Base-by-base conservation (phyloP, 2,888 invertebrate species). In the Buathra laborator region DNA sequence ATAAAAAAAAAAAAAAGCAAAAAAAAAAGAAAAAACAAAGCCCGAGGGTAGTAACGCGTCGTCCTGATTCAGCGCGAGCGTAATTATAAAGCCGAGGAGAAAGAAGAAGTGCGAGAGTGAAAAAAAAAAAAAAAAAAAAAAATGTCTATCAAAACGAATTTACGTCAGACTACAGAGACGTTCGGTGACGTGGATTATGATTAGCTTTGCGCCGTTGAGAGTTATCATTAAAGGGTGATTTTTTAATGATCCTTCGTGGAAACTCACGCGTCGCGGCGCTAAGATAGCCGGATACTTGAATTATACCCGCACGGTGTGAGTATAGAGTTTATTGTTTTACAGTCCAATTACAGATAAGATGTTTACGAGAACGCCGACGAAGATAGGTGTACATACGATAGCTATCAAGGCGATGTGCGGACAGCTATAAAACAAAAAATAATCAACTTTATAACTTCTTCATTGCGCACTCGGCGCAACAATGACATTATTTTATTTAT, bases 341-440 rank as follows among this genome's bases (percentile, higher is more conserved):
- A 90, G 90, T 89, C 92, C 91, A 92, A 92, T 93, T 93, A 92
- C 89, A 90, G 91, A 93, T 93, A 92, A 92, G 32, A 53, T 10
- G 44, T 53, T 72, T 72, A 74, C 67, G 37, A 29, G 24, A 59
- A 43, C 14, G 72, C 12, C 7, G 29, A 59, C 29, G 64, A 70
- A 72, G 32, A 66, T 29, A 66, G 37, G 46, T 12, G 44, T 48
- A 46, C 24, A 19, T 10, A n/a, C 71, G 37, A 53, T 59, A 9
- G 37, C 56, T 9, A 24, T 64, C 59, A 24, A 24, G 14, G 1
- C 59, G n/a, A n/a, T 48, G n/a, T 59, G 12, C 29, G 59, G 16
- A 12, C 14, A 10, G 19, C 59, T 29, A 12, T 59, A 59, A 59
- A 59, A 24, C 24, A 59, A 59, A 59, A 59, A 59, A 59, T 59